Evolutionary conservation across 2,113 vertebrate species (phyloP), one percentile per base, ranked within the genome.

Genomic region (Anhinga rufa): DNA sequence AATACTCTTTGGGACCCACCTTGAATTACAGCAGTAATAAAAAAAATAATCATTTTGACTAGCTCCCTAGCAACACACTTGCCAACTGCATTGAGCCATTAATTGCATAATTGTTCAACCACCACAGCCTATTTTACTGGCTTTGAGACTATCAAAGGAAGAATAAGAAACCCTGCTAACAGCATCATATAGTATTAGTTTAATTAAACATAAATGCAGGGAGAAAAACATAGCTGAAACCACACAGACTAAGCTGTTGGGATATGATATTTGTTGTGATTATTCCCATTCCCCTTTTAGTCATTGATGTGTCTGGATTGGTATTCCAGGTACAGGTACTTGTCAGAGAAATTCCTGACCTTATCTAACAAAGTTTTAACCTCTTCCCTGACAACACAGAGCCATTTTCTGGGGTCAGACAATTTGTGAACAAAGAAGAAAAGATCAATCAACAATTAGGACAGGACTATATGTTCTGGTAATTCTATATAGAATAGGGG

Each of bases 21-120:
- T 83, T 65, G 79, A 95, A 52, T 92, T 95, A 87, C 48, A 94
- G 61, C 72, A 54, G 18, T 86, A 69, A 84, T 64, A n/a, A 51
- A 65, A 55, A 49, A 65, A 95, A 87, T 66, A 75, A 42, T 57
- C 4, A 76, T 91, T 92, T 82, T 82, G 6, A 77, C 55, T 40
- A 31, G 94, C 88, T 84, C 94, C 95, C 36, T 95, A 72, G 93
- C 77, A 96, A 92, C 85, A 72, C 70, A 58, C 69, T 75, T 85
- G 87, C 92, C 84, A 89, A 57, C 66, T 2, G 2, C 78, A 65
- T 1, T 31, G 52, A 93, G 78, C 92, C 87, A 81, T 97, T 96
- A 96, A 95, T 92, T 96, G 75, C 57, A 65, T 80, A 84, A 94
- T 75, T 96, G 92, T 80, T 91, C 90, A 78, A 85, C 54, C 75